These are phyloP conservation scores for Salvelinus namaycush DNA, from an alignment of 2,113 vertebrate genomes.

Conservation along the genomic window DNA sequence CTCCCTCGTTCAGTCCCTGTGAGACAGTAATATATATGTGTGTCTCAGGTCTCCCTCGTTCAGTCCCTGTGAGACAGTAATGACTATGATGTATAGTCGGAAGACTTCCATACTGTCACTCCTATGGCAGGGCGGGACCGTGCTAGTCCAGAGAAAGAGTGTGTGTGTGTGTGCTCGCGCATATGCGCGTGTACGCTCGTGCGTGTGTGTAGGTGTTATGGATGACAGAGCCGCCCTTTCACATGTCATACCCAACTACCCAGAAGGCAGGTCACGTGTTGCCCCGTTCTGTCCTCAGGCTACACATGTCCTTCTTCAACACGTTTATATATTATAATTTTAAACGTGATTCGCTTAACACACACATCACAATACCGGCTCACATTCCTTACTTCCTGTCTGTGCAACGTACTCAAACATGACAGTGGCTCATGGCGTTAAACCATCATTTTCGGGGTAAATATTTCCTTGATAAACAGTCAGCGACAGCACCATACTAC, in stretches of 20 bases:
- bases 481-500: neutral
- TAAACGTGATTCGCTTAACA: conserved; percentile 34
- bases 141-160: too few species aligned
- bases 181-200: too few species aligned
- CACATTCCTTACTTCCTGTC: conserved; percentile 18
- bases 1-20: too few species aligned
- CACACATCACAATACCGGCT: conserved; percentile 1
- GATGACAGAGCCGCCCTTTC: neutral
- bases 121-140: too few species aligned
- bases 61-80: too few species aligned
- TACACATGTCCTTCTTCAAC: neutral
- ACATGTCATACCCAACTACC: conserved; percentile 10
- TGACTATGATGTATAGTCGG: too few species aligned
- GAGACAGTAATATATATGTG: too few species aligned
- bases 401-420: conserved; percentile 26
- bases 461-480: conserved; percentile 58
- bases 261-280: neutral
- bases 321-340: conserved; percentile 46
- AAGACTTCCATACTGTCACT: too few species aligned
- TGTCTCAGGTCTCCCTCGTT: too few species aligned
- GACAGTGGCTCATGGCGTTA: conserved; percentile 27
- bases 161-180: too few species aligned
- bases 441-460: neutral
- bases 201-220: neutral
- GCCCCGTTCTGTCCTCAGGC: neutral